These are phyloP conservation scores for Tipula unca DNA, from an alignment of 2,888 invertebrate genomes.

Conservation along the genomic window DNA sequence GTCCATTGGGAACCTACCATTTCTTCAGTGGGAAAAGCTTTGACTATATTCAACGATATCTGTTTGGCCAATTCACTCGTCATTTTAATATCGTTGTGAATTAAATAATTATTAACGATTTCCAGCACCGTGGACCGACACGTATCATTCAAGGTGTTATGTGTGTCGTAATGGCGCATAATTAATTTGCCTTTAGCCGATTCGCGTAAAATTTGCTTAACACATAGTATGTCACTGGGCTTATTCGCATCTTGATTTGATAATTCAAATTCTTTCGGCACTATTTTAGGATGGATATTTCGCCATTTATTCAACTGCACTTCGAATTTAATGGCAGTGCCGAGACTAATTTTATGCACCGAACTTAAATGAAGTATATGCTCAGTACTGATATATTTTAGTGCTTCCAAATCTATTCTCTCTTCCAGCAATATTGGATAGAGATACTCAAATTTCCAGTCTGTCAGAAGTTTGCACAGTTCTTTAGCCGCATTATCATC, in stretches of 20 bases:
- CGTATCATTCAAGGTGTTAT: neutral
- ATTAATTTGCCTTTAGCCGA: neutral
- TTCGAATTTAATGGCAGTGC: neutral
- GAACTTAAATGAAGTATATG: neutral
- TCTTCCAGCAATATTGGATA: neutral
- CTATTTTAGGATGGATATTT: neutral
- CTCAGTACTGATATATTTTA: neutral
- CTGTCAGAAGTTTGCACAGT: neutral
- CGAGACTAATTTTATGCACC: neutral
- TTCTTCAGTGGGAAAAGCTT: neutral
- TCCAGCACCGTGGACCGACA: neutral
- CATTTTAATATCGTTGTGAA: neutral
- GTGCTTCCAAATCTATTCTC: neutral
- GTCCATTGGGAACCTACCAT: neutral
- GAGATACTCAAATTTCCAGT: neutral
- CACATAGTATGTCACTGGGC: neutral
- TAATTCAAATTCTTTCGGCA: neutral
- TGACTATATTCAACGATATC: neutral
- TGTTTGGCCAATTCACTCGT: neutral
- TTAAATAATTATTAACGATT: neutral
- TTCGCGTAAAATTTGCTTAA: neutral
- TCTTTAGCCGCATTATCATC: neutral
- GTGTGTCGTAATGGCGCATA: neutral
- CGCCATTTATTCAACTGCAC: neutral
- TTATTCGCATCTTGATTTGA: neutral